Evolutionary conservation across 1,140 invertebrate species (phyloP).

Genomic region (Campoletis sonorensis): DNA sequence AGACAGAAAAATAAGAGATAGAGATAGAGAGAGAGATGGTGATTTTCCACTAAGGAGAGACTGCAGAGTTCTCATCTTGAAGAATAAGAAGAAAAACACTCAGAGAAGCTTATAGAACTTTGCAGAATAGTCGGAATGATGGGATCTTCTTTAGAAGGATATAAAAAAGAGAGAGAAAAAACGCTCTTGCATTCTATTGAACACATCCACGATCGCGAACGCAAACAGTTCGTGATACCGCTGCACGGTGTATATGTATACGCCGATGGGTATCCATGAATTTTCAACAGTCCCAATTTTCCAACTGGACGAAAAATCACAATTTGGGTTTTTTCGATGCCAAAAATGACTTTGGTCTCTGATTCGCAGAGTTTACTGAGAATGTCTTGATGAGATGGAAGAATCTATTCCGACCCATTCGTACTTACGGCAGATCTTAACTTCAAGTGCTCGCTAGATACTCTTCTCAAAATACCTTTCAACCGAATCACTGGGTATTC

Average conservation of each 20-base stretch:
- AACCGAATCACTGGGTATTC: constrained; percentile 13
- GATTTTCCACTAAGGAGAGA: neutral
- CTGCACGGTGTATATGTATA: neutral
- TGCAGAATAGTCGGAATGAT: neutral
- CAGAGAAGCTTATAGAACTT: constrained; percentile 2
- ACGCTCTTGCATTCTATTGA: neutral
- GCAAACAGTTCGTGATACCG: neutral
- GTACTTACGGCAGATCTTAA: neutral
- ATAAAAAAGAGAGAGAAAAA: neutral
- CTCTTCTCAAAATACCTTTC: constrained; percentile 11
- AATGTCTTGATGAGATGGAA: neutral
- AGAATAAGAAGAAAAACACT: neutral
- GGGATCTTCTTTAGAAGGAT: neutral
- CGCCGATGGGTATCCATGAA: neutral
- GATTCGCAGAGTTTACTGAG: neutral
- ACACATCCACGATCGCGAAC: neutral
- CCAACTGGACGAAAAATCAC: neutral
- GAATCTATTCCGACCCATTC: neutral
- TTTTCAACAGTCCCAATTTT: constrained; percentile 3
- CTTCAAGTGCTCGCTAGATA: neutral
- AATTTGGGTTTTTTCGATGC: neutral
- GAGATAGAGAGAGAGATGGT: neutral
- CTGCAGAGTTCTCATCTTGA: neutral
- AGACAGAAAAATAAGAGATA: neutral
- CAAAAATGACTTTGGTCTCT: neutral